A percentile compares a stretch with the other conserved stretches of the same genome.
Conservation (phyloP, 1,140 invertebrate genomes). For the Centruroides sculpturatus region DNA sequence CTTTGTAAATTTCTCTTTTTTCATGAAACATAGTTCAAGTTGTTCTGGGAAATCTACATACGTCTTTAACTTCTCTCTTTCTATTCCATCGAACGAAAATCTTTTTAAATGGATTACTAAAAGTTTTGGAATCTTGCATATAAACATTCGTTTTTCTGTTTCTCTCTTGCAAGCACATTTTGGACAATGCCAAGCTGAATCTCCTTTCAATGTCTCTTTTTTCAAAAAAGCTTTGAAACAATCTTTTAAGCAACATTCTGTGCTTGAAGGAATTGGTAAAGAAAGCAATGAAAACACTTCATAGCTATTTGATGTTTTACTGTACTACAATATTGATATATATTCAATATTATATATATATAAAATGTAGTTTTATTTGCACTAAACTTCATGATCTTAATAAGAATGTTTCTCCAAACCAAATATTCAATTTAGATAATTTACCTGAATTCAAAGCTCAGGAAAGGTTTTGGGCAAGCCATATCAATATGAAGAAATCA, state of each 20-base stretch:
- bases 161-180: conserved; percentile 66
- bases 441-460: conserved; percentile 24
- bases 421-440: not conserved
- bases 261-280: conserved; percentile 48
- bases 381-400: too few relatives aligned
- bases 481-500: conserved; percentile 52
- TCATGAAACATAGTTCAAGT: too few relatives aligned
- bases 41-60: too few relatives aligned
- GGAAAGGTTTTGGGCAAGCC: conserved; percentile 59
- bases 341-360: too few relatives aligned
- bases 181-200: conserved; percentile 64
- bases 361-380: too few relatives aligned
- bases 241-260: conserved; percentile 50
- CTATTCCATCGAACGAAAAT: too few relatives aligned
- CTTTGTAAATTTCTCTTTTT: too few relatives aligned
- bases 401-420: too few relatives aligned
- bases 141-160: conserved; percentile 79
- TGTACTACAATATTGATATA: too few relatives aligned
- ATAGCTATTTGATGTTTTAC: conserved; percentile 63
- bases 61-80: too few relatives aligned
- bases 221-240: conserved; percentile 66
- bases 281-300: conserved; percentile 79
- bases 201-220: conserved; percentile 58
- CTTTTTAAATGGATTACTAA: conserved; percentile 84
- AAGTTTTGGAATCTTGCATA: conserved; percentile 77